Evolutionary conservation across 2,888 invertebrate genomes (phyloP).

Genomic region (Neria commutata): DNA sequence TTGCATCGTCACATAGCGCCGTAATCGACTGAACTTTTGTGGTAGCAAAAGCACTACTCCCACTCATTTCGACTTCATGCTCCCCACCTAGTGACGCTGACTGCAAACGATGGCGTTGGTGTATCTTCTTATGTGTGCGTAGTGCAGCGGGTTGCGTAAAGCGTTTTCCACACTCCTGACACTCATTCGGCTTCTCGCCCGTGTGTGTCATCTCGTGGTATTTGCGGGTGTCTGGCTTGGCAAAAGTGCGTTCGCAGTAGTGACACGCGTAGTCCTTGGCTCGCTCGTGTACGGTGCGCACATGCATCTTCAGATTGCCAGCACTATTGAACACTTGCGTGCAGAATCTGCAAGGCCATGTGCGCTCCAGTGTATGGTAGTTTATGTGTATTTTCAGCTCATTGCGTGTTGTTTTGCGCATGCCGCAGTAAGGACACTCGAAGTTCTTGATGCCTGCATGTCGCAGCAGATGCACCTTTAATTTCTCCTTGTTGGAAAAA

Average conservation of each 20-base stretch:
- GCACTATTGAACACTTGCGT: constrained; percentile 50
- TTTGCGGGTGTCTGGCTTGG: constrained; percentile 52
- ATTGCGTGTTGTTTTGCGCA: constrained; percentile 51
- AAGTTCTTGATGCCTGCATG: constrained; percentile 57
- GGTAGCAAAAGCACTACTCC: too few relatives aligned
- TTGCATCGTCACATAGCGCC: too few relatives aligned
- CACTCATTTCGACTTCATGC: too few relatives aligned
- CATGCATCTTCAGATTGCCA: constrained; percentile 50
- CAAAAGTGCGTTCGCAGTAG: constrained; percentile 51
- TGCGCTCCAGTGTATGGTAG: constrained; percentile 53
- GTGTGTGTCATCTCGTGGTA: constrained; percentile 59
- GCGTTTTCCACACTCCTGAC: constrained; percentile 46
- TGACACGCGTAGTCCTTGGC: constrained; percentile 49
- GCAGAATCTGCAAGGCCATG: constrained; percentile 50
- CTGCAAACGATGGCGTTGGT: constrained; percentile 37
- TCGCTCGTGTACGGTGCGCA: constrained; percentile 50
- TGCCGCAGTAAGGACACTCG: constrained; percentile 50
- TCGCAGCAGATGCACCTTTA: constrained; percentile 54
- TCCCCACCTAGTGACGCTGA: too few relatives aligned
- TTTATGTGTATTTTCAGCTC: constrained; percentile 55
- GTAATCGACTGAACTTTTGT: too few relatives aligned
- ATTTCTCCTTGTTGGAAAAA: constrained; percentile 48
- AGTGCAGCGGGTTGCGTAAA: constrained; percentile 52
- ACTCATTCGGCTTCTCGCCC: constrained; percentile 54
- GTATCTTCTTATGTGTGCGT: constrained; percentile 51